phyloP scores from a whole-genome alignment of 2,113 vertebrate genomes.

The Anguilla rostrata region DNA sequence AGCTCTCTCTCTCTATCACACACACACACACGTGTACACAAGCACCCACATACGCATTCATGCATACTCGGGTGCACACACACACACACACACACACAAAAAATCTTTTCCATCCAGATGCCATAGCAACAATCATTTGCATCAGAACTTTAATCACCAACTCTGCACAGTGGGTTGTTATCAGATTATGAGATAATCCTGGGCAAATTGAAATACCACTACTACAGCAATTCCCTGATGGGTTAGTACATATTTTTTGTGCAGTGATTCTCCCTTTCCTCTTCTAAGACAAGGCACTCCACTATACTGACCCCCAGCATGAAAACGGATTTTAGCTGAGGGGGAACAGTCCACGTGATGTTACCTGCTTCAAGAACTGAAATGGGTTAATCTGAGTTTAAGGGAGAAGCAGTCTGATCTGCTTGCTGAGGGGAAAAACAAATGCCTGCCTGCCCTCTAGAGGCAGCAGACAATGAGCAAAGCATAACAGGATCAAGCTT shows the following conservation, averaged over 20 bases:
- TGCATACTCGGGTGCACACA: too few relatives aligned
- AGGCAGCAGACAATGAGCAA: conserved; percentile 21
- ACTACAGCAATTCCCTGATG: conserved; percentile 32
- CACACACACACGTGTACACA: conserved; percentile 32
- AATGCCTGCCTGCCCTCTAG: conserved; percentile 28
- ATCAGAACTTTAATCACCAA: conserved; percentile 59
- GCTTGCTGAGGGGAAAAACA: conserved; percentile 19
- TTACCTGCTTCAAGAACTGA: conserved; percentile 28
- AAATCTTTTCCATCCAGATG: conserved; percentile 41
- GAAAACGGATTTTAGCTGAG: neutral
- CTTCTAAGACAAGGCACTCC: neutral
- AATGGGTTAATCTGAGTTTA: conserved; percentile 35
- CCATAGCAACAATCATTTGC: conserved; percentile 64
- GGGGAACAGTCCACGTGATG: conserved; percentile 14
- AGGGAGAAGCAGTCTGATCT: conserved; percentile 23
- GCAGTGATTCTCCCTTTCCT: neutral
- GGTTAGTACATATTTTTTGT: neutral
- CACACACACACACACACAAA: neutral
- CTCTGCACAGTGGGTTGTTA: conserved; percentile 64
- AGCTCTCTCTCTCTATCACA: too few relatives aligned
- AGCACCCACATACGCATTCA: neutral
- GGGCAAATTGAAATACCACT: conserved; percentile 60
- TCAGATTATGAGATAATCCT: conserved; percentile 69
- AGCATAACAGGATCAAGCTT: neutral
- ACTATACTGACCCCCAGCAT: neutral